Evolutionary conservation across 2,797 vertebrate species (phyloP), one percentile per base, ranked within the genome.

Genomic region (Rhabdophis nuchalis): DNA sequence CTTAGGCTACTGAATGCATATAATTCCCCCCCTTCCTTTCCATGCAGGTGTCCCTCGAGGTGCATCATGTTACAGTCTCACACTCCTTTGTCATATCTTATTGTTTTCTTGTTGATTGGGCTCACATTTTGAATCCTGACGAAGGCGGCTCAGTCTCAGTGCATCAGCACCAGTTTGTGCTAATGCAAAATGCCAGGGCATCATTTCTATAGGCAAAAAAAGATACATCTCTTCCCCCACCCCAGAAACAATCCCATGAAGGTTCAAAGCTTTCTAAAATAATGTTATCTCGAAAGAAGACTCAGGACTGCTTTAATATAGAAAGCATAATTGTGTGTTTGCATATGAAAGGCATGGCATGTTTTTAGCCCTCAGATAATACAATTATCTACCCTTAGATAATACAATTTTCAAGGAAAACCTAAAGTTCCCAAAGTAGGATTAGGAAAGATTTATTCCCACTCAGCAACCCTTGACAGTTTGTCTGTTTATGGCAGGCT

Each of bases 171-270:
- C 86, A 77, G 94, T 95, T 95, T 93, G 93, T 88, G 94, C 92
- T 96, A 96, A 97, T 95, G 85, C 29, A 95, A 94, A 89, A 92
- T 95, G 96, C 95, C 95, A 96, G 86, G 91, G 93, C 72, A 92
- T 93, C 88, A 95, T 93, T 96, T 92, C 94, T 93, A 94, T 93
- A 95, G 93, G 95, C 91, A 95, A 92, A 88, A 94, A 93, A 94
- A 90, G 32, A 95, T 95, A 93, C 64, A 64, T 54, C 86, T 92
- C 72, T 82, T 46, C 20, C 36, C 7, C 36, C 20, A 68, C 27
- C 94, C 72, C n/a, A 95, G 93, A 72, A 82, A 64, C 10, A 58
- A 91, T 0, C 0, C 50, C 89, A 85, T 72, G 94, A 68, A 91
- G 87, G 85, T 58, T 89, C 82, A 53, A 89, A 2, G 87, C 72